These are phyloP conservation scores for Nineta flava DNA, from an alignment of 2,888 invertebrate species.

Conservation along the genomic window DNA sequence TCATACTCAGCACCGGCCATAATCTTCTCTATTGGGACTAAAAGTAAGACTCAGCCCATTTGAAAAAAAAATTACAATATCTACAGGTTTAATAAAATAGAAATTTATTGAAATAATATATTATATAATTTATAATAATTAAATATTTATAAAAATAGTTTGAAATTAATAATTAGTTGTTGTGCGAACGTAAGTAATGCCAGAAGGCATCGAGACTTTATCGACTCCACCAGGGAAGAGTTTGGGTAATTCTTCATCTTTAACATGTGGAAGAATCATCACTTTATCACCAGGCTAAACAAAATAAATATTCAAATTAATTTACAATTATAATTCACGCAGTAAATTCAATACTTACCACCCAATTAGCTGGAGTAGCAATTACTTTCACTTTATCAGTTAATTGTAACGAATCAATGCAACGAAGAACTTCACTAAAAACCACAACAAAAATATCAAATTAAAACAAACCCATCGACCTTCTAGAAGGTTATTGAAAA, in stretches of 20 bases:
- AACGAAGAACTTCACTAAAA: conserved; percentile 66
- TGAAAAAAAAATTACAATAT: too few species aligned
- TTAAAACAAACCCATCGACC: too few species aligned
- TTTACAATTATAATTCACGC: not conserved
- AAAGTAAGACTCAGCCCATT: too few species aligned
- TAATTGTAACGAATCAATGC: conserved; percentile 69
- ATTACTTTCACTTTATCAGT: conserved; percentile 45
- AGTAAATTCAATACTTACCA: conserved; percentile 18
- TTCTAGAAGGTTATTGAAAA: not conserved
- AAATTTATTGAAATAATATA: too few species aligned
- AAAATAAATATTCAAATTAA: conserved; percentile 9
- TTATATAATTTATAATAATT: too few species aligned
- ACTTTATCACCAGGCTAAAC: conserved; percentile 54
- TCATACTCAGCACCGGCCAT: too few species aligned
- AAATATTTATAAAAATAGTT: too few species aligned
- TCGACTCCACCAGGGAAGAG: conserved; percentile 56
- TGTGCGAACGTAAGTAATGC: conserved; percentile 56
- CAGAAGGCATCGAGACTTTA: conserved; percentile 55
- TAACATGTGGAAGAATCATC: conserved; percentile 61
- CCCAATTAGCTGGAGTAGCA: conserved; percentile 25
- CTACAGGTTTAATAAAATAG: too few species aligned
- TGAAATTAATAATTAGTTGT: conserved; percentile 39
- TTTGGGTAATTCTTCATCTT: conserved; percentile 43
- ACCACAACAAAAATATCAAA: conserved; percentile 1
- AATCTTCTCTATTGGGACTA: too few species aligned